A percentile compares a stretch with the other conserved stretches of the same genome.
Conservation (phyloP, 1,140 invertebrate species). For the Matsumurasca onukii region DNA sequence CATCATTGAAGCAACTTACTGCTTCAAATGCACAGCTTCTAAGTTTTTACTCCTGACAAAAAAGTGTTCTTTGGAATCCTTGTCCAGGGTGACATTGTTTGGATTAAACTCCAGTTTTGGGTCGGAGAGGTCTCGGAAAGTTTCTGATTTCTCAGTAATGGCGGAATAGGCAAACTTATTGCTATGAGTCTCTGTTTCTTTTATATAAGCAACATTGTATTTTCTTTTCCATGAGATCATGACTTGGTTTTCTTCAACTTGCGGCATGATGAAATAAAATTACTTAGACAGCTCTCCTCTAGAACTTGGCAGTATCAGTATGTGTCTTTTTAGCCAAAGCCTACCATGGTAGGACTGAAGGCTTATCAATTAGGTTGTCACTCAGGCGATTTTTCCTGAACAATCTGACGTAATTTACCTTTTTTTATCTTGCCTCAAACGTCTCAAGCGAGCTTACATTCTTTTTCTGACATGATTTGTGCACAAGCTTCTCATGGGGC, state of each 20-base stretch:
- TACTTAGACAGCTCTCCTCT: conserved; percentile 45
- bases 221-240: conserved; percentile 37
- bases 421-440: conserved; percentile 2
- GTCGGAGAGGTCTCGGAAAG: conserved; percentile 33
- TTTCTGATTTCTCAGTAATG: conserved; percentile 30
- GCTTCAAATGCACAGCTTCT: conserved; percentile 22
- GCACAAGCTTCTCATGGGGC: conserved; percentile 25
- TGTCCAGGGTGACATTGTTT: conserved; percentile 17
- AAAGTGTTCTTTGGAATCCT: conserved; percentile 16
- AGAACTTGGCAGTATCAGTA: conserved; percentile 42
- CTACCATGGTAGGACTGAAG: conserved; percentile 31
- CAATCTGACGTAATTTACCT: conserved; percentile 27
- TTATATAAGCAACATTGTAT: conserved; percentile 36
- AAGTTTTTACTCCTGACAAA: conserved; percentile 4
- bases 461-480: conserved; percentile 32
- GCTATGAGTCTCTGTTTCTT: conserved; percentile 19
- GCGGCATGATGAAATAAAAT: conserved; percentile 44
- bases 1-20: conserved; percentile 30
- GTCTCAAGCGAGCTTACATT: conserved; percentile 32
- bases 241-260: conserved; percentile 42
- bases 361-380: conserved; percentile 7
- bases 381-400: not conserved
- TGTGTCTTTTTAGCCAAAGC: conserved; percentile 33
- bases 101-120: conserved; percentile 12
- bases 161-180: not conserved